Conservation (phyloP, 1,140 invertebrate species). For the Ectropis grisescens region DNA sequence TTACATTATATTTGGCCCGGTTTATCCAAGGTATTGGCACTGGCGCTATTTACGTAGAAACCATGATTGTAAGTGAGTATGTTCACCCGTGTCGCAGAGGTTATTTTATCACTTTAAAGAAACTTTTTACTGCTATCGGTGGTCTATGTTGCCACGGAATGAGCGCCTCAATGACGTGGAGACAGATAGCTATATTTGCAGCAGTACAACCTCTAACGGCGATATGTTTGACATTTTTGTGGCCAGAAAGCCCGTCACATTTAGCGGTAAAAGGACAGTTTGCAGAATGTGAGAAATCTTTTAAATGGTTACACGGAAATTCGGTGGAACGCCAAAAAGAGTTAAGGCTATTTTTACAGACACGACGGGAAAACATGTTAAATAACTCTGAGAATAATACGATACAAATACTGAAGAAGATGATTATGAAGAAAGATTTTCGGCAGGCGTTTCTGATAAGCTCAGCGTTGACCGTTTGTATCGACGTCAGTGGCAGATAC, state of each 20-base stretch:
- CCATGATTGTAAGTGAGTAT: constrained; percentile 11
- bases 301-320: constrained; percentile 17
- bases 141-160: constrained; percentile 19
- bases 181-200: constrained; percentile 19
- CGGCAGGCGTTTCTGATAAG: constrained; percentile 21
- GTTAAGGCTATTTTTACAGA: background rate
- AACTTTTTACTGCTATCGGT: constrained; percentile 15
- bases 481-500: constrained; percentile 27
- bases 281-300: constrained; percentile 14
- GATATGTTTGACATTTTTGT: constrained; percentile 17
- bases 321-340: background rate
- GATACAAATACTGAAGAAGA: background rate
- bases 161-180: constrained; percentile 18
- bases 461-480: constrained; percentile 15
- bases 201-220: constrained; percentile 10
- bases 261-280: constrained; percentile 22
- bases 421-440: constrained; percentile 18
- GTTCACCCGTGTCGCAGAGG: constrained; percentile 20
- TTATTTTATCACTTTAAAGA: constrained; percentile 24
- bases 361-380: background rate
- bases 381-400: background rate
- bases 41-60: constrained; percentile 8
- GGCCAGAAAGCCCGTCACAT: constrained; percentile 31
- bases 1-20: constrained; percentile 3
- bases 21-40: constrained; percentile 8